A percentile compares a stretch with the other conserved stretches of the same genome.
Evolutionary conservation across 2,888 invertebrate genomes (phyloP).

Genomic region (Galeruca laticollis): DNA sequence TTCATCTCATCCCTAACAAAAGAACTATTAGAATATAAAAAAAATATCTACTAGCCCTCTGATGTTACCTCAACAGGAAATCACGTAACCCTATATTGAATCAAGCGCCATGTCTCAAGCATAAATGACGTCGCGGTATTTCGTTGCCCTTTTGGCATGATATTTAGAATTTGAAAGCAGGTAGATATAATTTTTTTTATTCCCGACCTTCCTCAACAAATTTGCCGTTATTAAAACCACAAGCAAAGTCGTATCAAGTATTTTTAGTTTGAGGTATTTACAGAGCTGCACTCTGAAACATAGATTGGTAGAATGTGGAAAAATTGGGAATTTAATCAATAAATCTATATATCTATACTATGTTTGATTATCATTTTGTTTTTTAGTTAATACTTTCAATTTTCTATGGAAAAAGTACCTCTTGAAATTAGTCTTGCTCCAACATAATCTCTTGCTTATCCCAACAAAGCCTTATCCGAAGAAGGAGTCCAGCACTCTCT

Average conservation of each 20-base stretch:
- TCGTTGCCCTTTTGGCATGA: conserved; percentile 38
- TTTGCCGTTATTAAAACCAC: conserved; percentile 35
- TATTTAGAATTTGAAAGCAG: conserved; percentile 37
- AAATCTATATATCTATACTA: no score
- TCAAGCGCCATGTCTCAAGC: conserved; percentile 35
- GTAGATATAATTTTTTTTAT: conserved; percentile 36
- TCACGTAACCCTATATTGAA: conserved; percentile 24
- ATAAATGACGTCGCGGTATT: conserved; percentile 36
- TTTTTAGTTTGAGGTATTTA: background rate
- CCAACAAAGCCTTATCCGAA: no score
- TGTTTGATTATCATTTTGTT: no score
- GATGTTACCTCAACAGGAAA: conserved; percentile 17
- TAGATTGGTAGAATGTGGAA: no score
- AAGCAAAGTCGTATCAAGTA: conserved; percentile 13
- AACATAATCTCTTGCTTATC: no score
- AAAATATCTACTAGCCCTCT: conserved; percentile 21
- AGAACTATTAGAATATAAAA: conserved; percentile 28
- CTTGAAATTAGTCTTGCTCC: no score
- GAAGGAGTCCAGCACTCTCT: no score
- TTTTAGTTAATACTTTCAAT: no score
- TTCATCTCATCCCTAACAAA: conserved; percentile 27
- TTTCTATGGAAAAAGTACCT: no score
- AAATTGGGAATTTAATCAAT: no score
- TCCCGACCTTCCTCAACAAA: conserved; percentile 41
- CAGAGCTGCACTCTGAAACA: no score